A percentile compares a stretch with the other conserved stretches of the same genome.
Evolutionary conservation across 2,113 vertebrate species (phyloP).

Genomic region (Catagonus wagneri): DNA sequence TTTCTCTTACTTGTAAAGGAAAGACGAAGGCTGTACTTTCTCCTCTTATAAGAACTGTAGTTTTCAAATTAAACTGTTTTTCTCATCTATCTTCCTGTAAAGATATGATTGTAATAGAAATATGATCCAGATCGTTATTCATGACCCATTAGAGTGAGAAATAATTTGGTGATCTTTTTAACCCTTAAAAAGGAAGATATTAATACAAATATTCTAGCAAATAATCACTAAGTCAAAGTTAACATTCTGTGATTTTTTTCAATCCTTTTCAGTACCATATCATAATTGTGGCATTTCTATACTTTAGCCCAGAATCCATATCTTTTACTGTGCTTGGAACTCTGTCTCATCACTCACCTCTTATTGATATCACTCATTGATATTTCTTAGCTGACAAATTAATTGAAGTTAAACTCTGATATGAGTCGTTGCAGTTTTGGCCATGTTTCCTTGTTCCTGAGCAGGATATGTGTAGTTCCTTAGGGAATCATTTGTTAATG

Average conservation of each 20-base stretch:
- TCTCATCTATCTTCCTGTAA: background rate
- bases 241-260: background rate
- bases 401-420: background rate
- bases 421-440: slow-evolving; percentile 1
- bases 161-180: background rate
- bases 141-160: background rate
- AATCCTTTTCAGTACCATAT: background rate
- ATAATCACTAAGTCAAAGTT: background rate
- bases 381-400: background rate
- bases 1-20: background rate
- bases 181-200: slow-evolving; percentile 4
- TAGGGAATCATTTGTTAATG: background rate
- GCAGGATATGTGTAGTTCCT: background rate
- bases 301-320: background rate
- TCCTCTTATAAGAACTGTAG: background rate
- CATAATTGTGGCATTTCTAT: background rate
- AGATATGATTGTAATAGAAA: background rate
- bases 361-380: background rate
- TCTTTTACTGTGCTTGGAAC: background rate
- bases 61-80: slow-evolving; percentile 15
- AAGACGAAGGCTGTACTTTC: background rate
- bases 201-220: background rate
- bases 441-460: background rate
- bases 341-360: background rate
- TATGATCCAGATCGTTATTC: background rate